Percentiles rank a stretch among this genome's conserved stretches.
Conservation (phyloP, 2,888 invertebrate species). For the Lochmaea capreae region DNA sequence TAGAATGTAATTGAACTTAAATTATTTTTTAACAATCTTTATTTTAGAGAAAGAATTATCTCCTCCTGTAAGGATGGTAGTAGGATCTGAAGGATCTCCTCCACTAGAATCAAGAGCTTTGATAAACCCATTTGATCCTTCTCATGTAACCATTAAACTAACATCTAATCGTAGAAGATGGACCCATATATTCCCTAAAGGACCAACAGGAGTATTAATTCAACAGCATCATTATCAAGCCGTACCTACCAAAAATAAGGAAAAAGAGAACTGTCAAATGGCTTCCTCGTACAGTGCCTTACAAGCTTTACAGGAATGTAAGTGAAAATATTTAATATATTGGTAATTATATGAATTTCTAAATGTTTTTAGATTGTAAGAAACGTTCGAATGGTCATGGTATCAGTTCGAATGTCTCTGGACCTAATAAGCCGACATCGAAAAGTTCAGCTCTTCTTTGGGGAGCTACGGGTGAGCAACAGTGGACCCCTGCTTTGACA, state of each 20-base stretch:
- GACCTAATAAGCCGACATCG: conserved; percentile 58
- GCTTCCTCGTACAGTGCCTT: conserved; percentile 61
- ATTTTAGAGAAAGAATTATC: conserved; percentile 66
- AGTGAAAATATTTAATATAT: conserved; percentile 52
- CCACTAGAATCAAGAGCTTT: conserved; percentile 81
- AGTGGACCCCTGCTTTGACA: conserved; percentile 95
- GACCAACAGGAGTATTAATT: conserved; percentile 89
- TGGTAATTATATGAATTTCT: neutral
- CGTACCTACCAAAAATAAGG: conserved; percentile 71
- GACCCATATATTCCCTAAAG: conserved; percentile 98
- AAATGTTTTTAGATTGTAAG: conserved; percentile 61
- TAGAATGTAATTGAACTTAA: neutral
- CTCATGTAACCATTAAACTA: conserved; percentile 94
- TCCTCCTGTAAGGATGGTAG: conserved; percentile 69
- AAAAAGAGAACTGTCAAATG: conserved; percentile 42
- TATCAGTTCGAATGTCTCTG: conserved; percentile 51
- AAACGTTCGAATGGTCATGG: conserved; percentile 64
- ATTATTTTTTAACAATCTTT: neutral
- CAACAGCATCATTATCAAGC: conserved; percentile 95
- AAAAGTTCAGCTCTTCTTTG: conserved; percentile 81
- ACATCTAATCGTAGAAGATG: conserved; percentile 95
- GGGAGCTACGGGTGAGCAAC: conserved; percentile 97
- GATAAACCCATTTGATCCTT: conserved; percentile 98
- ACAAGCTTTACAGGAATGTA: conserved; percentile 68
- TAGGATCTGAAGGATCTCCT: conserved; percentile 71